Percentiles rank a stretch among this genome's conserved stretches.
Conservation (phyloP, 1,140 invertebrate species). For the Akabosia matsudoensis region DNA sequence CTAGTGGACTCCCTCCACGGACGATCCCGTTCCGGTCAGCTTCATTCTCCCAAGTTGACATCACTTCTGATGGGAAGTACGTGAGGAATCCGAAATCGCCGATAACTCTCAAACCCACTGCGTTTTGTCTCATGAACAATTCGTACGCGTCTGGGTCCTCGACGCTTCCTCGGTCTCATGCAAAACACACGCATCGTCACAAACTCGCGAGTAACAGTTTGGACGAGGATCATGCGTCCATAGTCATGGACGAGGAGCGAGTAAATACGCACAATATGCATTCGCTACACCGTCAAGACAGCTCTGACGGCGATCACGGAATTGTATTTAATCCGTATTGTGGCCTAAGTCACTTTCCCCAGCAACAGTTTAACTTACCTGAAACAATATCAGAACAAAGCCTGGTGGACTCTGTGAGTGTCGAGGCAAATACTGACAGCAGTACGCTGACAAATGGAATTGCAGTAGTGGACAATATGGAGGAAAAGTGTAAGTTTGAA, state of each 20-base stretch:
- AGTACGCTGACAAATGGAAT: not conserved
- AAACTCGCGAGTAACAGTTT: not conserved
- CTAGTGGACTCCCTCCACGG: constrained; percentile 2
- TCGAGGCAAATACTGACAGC: not conserved
- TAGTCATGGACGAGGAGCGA: not conserved
- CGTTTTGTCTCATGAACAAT: constrained; percentile 40
- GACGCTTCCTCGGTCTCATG: not conserved
- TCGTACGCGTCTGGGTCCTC: not conserved
- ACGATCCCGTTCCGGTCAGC: constrained; percentile 66
- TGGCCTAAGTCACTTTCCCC: not conserved
- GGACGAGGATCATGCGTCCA: not conserved
- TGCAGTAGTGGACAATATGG: not conserved
- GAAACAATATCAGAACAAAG: not conserved
- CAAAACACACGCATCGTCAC: not conserved
- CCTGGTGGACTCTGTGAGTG: not conserved
- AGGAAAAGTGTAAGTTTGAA: not conserved
- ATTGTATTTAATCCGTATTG: not conserved
- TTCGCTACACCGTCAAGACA: not conserved
- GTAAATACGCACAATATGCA: not conserved
- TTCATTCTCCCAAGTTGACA: constrained; percentile 79
- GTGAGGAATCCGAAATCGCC: constrained; percentile 44
- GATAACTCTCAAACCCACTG: constrained; percentile 44
- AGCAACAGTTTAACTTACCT: not conserved
- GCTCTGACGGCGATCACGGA: not conserved
- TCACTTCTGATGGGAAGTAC: constrained; percentile 54